Evolutionary conservation across 2,888 invertebrate species (phyloP).

Genomic region (Cryptocheilus praepositus): DNA sequence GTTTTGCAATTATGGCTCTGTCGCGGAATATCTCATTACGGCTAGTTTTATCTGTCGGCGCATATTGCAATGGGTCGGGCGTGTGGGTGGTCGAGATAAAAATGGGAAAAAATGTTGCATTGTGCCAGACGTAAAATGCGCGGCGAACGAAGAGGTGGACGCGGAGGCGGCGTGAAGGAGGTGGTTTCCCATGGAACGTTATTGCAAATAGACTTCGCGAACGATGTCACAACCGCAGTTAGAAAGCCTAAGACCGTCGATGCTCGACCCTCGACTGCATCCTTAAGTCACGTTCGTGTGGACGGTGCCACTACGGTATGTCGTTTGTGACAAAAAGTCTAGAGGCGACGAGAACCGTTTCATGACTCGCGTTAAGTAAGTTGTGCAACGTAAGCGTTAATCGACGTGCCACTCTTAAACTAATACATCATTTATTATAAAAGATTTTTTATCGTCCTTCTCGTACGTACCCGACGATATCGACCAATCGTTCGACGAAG

Average conservation of each 20-base stretch:
- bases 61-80: background rate
- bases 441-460: too few relatives aligned
- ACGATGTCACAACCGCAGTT: constrained; percentile 51
- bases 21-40: background rate
- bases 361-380: too few relatives aligned
- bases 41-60: background rate
- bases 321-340: background rate
- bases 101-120: constrained; percentile 24
- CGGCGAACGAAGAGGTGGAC: constrained; percentile 27
- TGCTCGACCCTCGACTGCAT: constrained; percentile 3
- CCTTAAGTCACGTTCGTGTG: constrained; percentile 1
- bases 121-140: constrained; percentile 31
- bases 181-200: constrained; percentile 38
- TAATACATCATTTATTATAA: too few relatives aligned
- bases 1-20: too few relatives aligned
- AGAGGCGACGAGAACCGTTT: too few relatives aligned
- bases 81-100: background rate
- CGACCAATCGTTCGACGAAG: too few relatives aligned
- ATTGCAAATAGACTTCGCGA: constrained; percentile 37
- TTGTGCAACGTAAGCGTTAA: too few relatives aligned
- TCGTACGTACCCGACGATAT: too few relatives aligned
- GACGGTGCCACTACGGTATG: background rate
- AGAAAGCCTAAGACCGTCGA: constrained; percentile 18
- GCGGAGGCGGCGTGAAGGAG: constrained; percentile 32
- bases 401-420: too few relatives aligned